Base-by-base conservation (phyloP, 2,888 invertebrate species). In the Tiphia femorata region DNA sequence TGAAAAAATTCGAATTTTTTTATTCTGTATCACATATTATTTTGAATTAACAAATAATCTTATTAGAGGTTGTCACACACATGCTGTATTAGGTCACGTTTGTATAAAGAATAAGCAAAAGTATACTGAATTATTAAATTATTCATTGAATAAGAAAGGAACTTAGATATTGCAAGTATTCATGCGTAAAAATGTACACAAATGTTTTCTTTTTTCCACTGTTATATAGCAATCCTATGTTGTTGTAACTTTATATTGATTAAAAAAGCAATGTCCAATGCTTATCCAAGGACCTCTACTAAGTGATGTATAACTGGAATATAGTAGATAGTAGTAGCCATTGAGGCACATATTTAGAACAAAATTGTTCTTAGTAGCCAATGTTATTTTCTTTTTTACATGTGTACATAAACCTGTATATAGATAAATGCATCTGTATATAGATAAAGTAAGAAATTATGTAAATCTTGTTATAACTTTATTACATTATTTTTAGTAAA, bases 401-500 rank as follows among this genome's bases (percentile, higher is more conserved):
- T 37, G 41, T 48, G 44, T 50, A 48, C 48, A 53, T 30, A 49
- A 33, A 48, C 2, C 7, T 41, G 46, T 21, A n/a, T n/a, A n/a
- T n/a, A n/a, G n/a, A n/a, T n/a, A n/a, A n/a, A n/a, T n/a, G n/a
- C n/a, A n/a, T n/a, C n/a, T n/a, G 27, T 55, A 59, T 35, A 57
- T 65, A 53, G 30, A 27, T 51, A 51, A 49, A 52, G 50, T 33
- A 49, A 50, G 41, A 44, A 51, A 52, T 57, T 55, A 33, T 43
- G 30, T 55, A 66, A 50, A 44, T 16, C 55, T 53, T 61, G 56
- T 58, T 61, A 49, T 55, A 38, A 38, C 12, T 14, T 48, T 27
- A 43, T 16, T 33, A 50, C 38, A 41, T 59, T 55, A 40, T 38
- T 48, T 35, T 49, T 38, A 29, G 43, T 12, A 42, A n/a, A n/a